A percentile compares a stretch with the other conserved stretches of the same genome.
Evolutionary conservation across 2,888 invertebrate species (phyloP).

Genomic region (Macroteleia sp.): DNA sequence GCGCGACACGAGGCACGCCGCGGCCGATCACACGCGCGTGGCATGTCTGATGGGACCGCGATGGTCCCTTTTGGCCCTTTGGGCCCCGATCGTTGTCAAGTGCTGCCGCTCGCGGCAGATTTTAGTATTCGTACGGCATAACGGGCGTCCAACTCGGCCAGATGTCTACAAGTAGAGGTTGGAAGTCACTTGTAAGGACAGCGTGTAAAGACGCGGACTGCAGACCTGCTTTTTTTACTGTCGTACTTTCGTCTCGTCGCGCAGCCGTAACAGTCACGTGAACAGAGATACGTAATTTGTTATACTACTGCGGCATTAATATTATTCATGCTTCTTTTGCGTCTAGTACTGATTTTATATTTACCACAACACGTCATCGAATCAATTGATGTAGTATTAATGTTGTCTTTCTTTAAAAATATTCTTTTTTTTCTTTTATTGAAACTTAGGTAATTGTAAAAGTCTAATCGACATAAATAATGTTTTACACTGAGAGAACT

Average conservation of each 20-base stretch:
- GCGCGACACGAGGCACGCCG: constrained; percentile 78
- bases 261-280: constrained; percentile 30
- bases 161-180: constrained; percentile 57
- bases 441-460: too few relatives aligned
- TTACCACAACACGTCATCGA: constrained; percentile 11
- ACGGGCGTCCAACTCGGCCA: constrained; percentile 43
- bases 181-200: constrained; percentile 55
- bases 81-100: constrained; percentile 5
- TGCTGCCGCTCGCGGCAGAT: constrained; percentile 45
- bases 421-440: too few relatives aligned
- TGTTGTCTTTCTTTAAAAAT: too few relatives aligned
- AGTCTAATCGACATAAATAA: too few relatives aligned
- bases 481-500: too few relatives aligned
- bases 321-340: constrained; percentile 22
- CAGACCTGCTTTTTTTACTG: constrained; percentile 35
- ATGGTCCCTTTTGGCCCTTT: constrained; percentile 35
- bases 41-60: constrained; percentile 76
- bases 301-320: constrained; percentile 29
- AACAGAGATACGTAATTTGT: constrained; percentile 17
- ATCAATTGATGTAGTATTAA: too few relatives aligned
- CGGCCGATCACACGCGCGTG: constrained; percentile 77
- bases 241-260: constrained; percentile 43
- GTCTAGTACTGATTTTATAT: constrained; percentile 13
- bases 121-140: constrained; percentile 61
- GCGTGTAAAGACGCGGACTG: constrained; percentile 43